These are phyloP conservation scores for Nothobranchius furzeri DNA, from an alignment of 2,113 vertebrate genomes.

Conservation along the genomic window DNA sequence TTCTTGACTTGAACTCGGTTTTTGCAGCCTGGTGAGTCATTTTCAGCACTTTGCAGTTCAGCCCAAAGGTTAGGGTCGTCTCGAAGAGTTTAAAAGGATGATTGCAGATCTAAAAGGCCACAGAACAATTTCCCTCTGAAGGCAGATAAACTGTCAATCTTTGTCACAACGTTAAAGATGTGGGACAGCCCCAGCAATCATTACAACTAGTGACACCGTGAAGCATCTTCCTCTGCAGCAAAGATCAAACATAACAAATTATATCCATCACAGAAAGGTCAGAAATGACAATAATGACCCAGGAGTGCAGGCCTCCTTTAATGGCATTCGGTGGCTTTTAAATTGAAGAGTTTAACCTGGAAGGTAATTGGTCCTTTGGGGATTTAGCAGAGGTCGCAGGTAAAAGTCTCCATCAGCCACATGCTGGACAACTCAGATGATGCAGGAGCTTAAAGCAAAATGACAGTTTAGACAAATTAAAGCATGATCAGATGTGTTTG, in stretches of 20 bases:
- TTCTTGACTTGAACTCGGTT: constrained; percentile 20
- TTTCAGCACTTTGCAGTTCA: constrained; percentile 32
- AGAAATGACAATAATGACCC: constrained; percentile 40
- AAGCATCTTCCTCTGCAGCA: constrained; percentile 33
- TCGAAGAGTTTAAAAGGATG: constrained; percentile 19
- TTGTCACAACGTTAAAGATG: constrained; percentile 7
- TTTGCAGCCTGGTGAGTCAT: constrained; percentile 26
- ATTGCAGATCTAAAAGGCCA: constrained; percentile 15
- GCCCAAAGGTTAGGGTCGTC: constrained; percentile 1
- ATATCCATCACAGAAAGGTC: constrained; percentile 19
- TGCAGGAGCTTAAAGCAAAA: constrained; percentile 49
- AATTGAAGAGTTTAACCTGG: constrained; percentile 49
- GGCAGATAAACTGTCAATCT: constrained; percentile 24
- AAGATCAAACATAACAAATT: constrained; percentile 27
- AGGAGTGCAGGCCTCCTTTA: constrained; percentile 31
- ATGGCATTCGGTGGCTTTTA: constrained; percentile 32
- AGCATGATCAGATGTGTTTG: constrained; percentile 58
- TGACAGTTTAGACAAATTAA: constrained; percentile 48
- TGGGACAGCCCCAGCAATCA: constrained; percentile 14
- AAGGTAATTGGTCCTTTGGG: constrained; percentile 38
- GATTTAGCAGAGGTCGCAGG: background rate
- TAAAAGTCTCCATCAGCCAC: constrained; percentile 17
- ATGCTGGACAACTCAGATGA: constrained; percentile 42
- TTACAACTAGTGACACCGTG: constrained; percentile 22
- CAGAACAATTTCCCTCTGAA: constrained; percentile 4